These are phyloP conservation scores for Riptortus pedestris DNA, from an alignment of 1,140 invertebrate species.

Conservation along the genomic window DNA sequence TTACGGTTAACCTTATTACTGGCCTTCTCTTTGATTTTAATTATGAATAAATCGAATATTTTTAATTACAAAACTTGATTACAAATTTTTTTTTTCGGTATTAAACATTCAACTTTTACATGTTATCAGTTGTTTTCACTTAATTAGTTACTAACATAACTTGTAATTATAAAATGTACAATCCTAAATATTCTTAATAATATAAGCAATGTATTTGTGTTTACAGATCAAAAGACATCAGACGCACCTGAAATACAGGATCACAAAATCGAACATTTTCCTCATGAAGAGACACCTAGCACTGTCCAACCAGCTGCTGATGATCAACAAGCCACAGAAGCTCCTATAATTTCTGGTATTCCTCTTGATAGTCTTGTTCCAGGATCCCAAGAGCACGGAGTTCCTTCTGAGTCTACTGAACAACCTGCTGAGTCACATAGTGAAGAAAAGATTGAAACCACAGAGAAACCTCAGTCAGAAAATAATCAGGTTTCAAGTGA, in stretches of 20 bases:
- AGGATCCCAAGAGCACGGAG: neutral
- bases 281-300: neutral
- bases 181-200: too few relatives aligned
- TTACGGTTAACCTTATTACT: too few relatives aligned
- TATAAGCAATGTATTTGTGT: constrained; percentile 31
- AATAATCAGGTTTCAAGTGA: neutral
- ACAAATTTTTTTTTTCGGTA: too few relatives aligned
- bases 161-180: too few relatives aligned
- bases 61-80: too few relatives aligned
- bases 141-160: too few relatives aligned
- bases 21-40: too few relatives aligned
- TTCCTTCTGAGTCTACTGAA: neutral
- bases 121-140: too few relatives aligned
- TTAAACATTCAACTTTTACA: too few relatives aligned
- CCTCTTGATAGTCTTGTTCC: neutral
- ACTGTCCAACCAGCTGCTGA: neutral
- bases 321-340: neutral
- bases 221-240: constrained; percentile 27
- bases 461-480: neutral
- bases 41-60: too few relatives aligned
- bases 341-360: neutral
- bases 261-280: constrained; percentile 2
- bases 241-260: constrained; percentile 10
- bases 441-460: neutral
- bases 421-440: neutral